Percentiles rank a stretch among this genome's conserved stretches.
Conservation (phyloP, 2,113 vertebrate genomes). For the Ciconia maguari region DNA sequence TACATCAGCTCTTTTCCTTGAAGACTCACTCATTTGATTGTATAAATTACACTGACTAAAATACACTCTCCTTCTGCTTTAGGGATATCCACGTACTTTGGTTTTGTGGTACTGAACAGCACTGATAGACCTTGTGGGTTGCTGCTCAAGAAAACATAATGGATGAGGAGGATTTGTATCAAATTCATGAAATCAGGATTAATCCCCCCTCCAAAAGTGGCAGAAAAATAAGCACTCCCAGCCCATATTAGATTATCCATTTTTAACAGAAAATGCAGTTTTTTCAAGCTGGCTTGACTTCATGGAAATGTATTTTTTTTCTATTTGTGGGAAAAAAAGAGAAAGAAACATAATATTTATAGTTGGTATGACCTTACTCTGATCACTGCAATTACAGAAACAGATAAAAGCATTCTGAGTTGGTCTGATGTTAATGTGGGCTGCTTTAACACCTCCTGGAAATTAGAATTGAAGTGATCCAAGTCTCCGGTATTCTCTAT, state of each 20-base stretch:
- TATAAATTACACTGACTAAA: neutral
- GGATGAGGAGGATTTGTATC: neutral
- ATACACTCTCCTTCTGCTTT: neutral
- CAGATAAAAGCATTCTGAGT: neutral
- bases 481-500: neutral
- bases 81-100: neutral
- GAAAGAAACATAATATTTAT: neutral
- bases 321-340: neutral
- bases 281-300: neutral
- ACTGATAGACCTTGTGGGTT: neutral
- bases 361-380: neutral
- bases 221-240: neutral
- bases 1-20: neutral
- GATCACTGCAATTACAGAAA: neutral
- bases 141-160: neutral
- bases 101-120: neutral
- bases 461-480: neutral
- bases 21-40: neutral
- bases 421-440: neutral
- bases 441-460: neutral
- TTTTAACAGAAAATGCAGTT: neutral
- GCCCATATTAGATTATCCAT: neutral
- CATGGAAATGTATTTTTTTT: neutral
- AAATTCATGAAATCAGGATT: neutral
- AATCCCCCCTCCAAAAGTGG: neutral